phyloP scores from a whole-genome alignment of 2,113 vertebrate species.

The Merops nubicus region DNA sequence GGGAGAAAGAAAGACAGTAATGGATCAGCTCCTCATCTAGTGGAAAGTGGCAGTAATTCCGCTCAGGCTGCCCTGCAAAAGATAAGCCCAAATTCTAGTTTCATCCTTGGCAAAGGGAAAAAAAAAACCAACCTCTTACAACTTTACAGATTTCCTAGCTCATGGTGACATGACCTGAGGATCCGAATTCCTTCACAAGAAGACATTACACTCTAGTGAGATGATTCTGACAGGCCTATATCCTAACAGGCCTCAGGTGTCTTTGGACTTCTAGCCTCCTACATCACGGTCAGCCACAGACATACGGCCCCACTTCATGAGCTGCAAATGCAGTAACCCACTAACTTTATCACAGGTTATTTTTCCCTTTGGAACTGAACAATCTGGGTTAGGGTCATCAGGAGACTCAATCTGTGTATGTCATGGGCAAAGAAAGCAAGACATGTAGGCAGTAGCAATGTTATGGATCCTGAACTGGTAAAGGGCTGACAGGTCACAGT shows the following conservation, averaged over 20 bases:
- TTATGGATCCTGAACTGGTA: not conserved
- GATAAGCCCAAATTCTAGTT: not conserved
- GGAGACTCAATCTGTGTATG: rapidly evolving
- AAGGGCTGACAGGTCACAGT: not conserved
- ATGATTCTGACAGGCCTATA: not conserved
- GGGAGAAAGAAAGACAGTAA: not conserved
- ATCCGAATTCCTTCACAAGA: not conserved
- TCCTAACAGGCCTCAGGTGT: not conserved
- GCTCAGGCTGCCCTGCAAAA: not conserved
- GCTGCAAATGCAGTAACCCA: rapidly evolving
- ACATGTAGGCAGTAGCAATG: rapidly evolving
- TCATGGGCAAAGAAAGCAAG: not conserved
- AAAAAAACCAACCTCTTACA: not conserved
- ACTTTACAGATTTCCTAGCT: not conserved
- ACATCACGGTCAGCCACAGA: not conserved
- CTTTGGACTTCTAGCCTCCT: not conserved
- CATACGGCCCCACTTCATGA: not conserved
- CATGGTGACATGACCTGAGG: not conserved
- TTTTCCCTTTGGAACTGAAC: not conserved
- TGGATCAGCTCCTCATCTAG: not conserved
- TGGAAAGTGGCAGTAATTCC: not conserved
- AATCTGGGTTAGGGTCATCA: not conserved
- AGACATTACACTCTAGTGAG: not conserved
- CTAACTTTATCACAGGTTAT: not conserved
- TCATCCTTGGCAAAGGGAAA: not conserved